These are phyloP conservation scores for Coregonus sp. DNA, from an alignment of 2,797 vertebrate genomes.

Conservation along the genomic window DNA sequence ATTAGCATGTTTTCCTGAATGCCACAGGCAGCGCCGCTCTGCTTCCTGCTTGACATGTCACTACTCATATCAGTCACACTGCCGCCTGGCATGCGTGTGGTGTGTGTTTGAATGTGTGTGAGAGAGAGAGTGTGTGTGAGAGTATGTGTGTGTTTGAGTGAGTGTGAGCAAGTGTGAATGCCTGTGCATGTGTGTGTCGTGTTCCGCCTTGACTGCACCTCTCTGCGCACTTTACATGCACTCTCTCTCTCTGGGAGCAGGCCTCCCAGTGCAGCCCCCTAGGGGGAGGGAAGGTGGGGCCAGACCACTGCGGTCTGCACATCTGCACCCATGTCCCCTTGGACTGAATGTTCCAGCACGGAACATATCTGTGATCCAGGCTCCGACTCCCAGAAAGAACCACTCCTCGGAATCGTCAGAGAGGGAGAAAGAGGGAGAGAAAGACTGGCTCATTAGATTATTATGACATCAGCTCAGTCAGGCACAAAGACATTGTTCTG, in stretches of 20 bases:
- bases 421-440: constrained; percentile 25
- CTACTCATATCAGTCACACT: constrained; percentile 70
- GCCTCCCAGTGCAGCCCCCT: constrained; percentile 2
- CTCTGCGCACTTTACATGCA: constrained; percentile 12
- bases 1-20: constrained; percentile 78
- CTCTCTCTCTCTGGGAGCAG: not conserved
- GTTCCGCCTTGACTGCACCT: not conserved
- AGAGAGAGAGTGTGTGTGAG: no score
- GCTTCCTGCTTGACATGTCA: constrained; percentile 69
- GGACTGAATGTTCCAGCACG: constrained; percentile 1
- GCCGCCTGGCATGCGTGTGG: constrained; percentile 48
- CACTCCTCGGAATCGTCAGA: not conserved
- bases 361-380: not conserved
- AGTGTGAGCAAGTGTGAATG: not conserved
- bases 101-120: not conserved
- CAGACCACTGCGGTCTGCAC: no score
- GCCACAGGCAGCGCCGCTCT: constrained; percentile 71
- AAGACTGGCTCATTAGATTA: not conserved
- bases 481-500: not conserved
- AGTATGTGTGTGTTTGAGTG: no score
- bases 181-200: not conserved
- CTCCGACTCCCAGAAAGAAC: not conserved
- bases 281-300: not conserved
- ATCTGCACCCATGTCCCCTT: not conserved
- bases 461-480: not conserved